Evolutionary conservation across 2,888 invertebrate genomes (phyloP), one percentile per base, ranked within the genome.

Genomic region (Lasius platythorax): DNA sequence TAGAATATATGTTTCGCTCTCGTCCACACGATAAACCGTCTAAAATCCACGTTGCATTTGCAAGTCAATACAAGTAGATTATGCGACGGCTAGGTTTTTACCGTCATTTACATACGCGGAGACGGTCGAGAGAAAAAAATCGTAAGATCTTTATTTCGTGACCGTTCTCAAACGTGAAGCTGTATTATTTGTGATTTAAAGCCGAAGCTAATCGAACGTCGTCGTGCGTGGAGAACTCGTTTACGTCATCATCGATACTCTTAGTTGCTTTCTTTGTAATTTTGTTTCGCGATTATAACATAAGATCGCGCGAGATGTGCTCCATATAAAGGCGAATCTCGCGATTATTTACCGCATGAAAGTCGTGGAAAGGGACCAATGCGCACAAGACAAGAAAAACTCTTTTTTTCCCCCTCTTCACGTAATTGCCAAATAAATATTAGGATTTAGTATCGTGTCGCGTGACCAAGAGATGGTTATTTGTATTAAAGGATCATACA

Each of bases 291-390:
- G 9, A 56, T 53, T 78, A 8, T n/a, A 61, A 43, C n/a, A 15
- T 58, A 58, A 5, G 1, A 23, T 61, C 12, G 37, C 12, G 8
- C 23, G 30, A 43, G 43, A 72, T 40, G 46, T 70, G 6, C 58
- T 43, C 8, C 43, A 15, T 43, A 43, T 43, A 43, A 15, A 33
- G 37, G 3, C 43, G 15, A 30, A 78, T 40, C 15, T 43, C 56
- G 56, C 56, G 30, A 28, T 12, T 61, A 61, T 33, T 81, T 79
- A 81, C 12, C 37, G 33, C 46, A 73, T 58, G 46, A 81, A 81
- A 73, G 37, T 46, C n/a, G 37, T 61, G 28, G 74, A 73, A 81
- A 78, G 83, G 83, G 83, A 83, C 83, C 83, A 83, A 83, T 30
- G 50, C 12, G 37, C 53, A 53, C 28, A 61, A 40, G 43, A 76